phyloP scores from a whole-genome alignment of 1,140 invertebrate species.

The Drosophila biarmipes region DNA sequence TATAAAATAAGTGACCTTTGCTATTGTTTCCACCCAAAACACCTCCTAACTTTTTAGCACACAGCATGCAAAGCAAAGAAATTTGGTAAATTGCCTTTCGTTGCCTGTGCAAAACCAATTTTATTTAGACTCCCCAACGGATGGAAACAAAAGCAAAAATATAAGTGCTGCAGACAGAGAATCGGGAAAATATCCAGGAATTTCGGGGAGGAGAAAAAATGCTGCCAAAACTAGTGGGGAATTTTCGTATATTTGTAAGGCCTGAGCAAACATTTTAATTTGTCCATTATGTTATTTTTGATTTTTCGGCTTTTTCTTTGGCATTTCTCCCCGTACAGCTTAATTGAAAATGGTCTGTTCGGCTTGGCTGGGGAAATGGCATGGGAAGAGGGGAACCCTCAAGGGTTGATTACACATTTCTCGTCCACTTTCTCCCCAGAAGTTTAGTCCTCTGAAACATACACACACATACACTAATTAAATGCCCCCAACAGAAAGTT shows the following conservation, averaged over 20 bases:
- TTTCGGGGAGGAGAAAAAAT: slow-evolving; percentile 14
- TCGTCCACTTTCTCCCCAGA: slow-evolving; percentile 26
- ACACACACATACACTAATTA: slow-evolving; percentile 56
- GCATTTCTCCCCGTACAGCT: slow-evolving; percentile 32
- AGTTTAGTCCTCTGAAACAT: slow-evolving; percentile 13
- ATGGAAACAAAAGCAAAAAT: slow-evolving; percentile 40
- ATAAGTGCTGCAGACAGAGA: slow-evolving; percentile 41
- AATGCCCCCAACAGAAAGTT: slow-evolving; percentile 59
- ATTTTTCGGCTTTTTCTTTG: slow-evolving; percentile 57
- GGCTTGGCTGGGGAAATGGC: neutral
- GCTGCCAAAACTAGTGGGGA: slow-evolving; percentile 58
- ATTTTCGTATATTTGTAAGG: slow-evolving; percentile 38
- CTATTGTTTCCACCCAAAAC: slow-evolving; percentile 12
- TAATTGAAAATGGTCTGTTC: slow-evolving; percentile 69
- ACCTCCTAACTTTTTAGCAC: slow-evolving; percentile 13
- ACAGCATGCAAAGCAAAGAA: slow-evolving; percentile 31
- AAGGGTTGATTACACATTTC: slow-evolving; percentile 58
- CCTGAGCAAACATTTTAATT: slow-evolving; percentile 70
- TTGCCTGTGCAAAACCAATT: slow-evolving; percentile 57
- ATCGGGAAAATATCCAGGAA: slow-evolving; percentile 31
- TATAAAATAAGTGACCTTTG: slow-evolving; percentile 25
- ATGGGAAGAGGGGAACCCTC: slow-evolving; percentile 1
- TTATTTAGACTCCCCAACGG: slow-evolving; percentile 62
- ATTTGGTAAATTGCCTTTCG: slow-evolving; percentile 47
- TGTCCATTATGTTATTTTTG: slow-evolving; percentile 74